Evolutionary conservation across 2,113 vertebrate genomes (phyloP), one percentile per base, ranked within the genome.

Genomic region (Polypterus bichir): DNA sequence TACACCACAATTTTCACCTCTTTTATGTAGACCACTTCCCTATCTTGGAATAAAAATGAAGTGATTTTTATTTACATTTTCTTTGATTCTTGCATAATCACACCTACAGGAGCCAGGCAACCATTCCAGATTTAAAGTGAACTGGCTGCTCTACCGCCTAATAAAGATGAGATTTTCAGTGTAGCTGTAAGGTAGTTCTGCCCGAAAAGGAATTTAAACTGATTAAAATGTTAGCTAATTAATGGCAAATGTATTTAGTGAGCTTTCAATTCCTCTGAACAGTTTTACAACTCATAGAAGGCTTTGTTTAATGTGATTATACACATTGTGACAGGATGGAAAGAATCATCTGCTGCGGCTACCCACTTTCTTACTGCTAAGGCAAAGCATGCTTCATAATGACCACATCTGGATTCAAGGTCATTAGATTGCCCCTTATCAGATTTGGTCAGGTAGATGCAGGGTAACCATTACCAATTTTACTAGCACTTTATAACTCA

Each of bases 381-480:
- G 8, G 3, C 27, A 49, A 27, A 9, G 11, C 10, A 58, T 10
- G 44, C 7, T 52, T 48, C 45, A 5, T 9, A 47, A 44, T 45
- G 55, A 52, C 49, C 46, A 11, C 45, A 58, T 46, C 27, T 44
- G 57, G 59, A 48, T 48, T 49, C 61, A 66, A 62, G 60, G 65
- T 58, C 60, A 53, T 59, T 48, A 49, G 61, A 44, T 59, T 54
- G 56, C 71, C 55, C 67, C 66, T 74, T 70, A 66, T 59, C 54
- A 9, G 62, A 66, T 68, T 71, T 65, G 66, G 65, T 72, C 76
- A 74, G 8, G 3, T 66, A 48, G 52, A 45, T 75, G 66, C 69
- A 72, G 75, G 74, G 74, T 68, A 75, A 71, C 68, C 49, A 47
- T 54, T 54, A 66, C 59, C 51, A 58, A 53, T 54, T 62, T 57